Conservation (phyloP, 2,113 vertebrate species). For the Leptobrachium ailaonicum region DNA sequence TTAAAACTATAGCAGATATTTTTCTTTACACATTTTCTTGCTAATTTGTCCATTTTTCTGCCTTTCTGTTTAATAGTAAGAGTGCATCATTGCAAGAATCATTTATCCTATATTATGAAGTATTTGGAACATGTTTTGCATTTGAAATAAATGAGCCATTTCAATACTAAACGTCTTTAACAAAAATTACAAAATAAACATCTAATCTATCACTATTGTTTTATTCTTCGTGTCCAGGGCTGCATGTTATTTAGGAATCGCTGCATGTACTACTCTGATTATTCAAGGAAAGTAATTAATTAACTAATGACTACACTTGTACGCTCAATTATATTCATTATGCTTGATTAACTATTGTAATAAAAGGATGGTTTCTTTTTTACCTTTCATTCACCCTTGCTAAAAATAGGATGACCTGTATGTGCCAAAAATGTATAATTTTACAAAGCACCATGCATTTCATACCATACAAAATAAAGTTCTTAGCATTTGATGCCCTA, state of each 20-base stretch:
- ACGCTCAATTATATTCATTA: constrained; percentile 72
- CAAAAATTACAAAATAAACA: not conserved
- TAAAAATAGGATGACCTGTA: constrained; percentile 56
- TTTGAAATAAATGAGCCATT: too few species aligned
- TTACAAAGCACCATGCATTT: not conserved
- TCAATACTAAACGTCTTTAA: not conserved
- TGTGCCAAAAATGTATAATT: not conserved
- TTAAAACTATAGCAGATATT: too few species aligned
- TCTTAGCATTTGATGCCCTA: too few species aligned
- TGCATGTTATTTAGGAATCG: constrained; percentile 53
- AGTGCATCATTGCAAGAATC: too few species aligned
- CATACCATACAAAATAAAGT: not conserved
- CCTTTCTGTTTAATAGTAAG: too few species aligned
- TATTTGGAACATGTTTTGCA: too few species aligned
- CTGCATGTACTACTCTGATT: constrained; percentile 64
- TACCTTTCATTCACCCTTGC: constrained; percentile 57
- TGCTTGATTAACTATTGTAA: constrained; percentile 74
- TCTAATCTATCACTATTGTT: not conserved
- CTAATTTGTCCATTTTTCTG: too few species aligned
- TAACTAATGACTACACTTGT: constrained; percentile 73
- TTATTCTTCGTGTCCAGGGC: not conserved
- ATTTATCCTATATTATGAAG: too few species aligned
- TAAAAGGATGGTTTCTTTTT: constrained; percentile 59
- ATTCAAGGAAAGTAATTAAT: constrained; percentile 74
- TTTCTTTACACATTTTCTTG: too few species aligned